Base-by-base conservation (phyloP, 2,797 vertebrate genomes). In the Labeo calbasu region DNA sequence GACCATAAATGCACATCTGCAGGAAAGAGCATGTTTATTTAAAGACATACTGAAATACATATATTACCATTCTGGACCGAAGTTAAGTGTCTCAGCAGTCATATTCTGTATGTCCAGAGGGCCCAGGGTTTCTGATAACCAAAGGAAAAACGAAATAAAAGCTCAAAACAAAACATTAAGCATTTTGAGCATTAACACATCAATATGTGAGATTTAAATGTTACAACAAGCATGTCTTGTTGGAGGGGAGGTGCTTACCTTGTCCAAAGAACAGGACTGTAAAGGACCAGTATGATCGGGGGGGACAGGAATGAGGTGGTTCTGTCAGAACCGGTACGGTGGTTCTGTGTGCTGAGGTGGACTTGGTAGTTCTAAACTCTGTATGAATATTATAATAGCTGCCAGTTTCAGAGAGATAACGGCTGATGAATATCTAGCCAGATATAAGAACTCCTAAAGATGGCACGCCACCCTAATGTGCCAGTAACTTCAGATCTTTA, bases 71-170 rank as follows among this genome's bases (percentile, higher is more conserved):
- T 98, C 97, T 89, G 97, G 97, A 93, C 97, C 97, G 92, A 98
- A 98, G 94, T 97, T 98, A 92, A 98, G 96, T 79, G 97, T 97
- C 95, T 98, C 97, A 90, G 97, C 97, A 91, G 97, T 97, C 97
- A 98, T 97, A 88, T 94, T 95, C 94, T 92, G 94, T 92, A 91
- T 90, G 92, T 95, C 93, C 91, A 88, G 91, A 91, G 89, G 94
- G 92, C 92, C 92, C 90, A 90, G 91, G 92, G 92, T 93, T 94
- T 94, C 94, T 94, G 87, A 32, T 4, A 65, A 83, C 15, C 61
- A 23, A 28, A 13, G 6, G 21, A 14, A 65, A n/a, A 14, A 76
- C 1, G 0, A 15, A 63, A 21, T 28, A 0, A 53, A 17, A 75
- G 21, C 14, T 12, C 32, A 69, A 69, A 55, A 12, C 51, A 55